phyloP scores from a whole-genome alignment of 2,888 invertebrate species.

The Chromoteleia sp. region DNA sequence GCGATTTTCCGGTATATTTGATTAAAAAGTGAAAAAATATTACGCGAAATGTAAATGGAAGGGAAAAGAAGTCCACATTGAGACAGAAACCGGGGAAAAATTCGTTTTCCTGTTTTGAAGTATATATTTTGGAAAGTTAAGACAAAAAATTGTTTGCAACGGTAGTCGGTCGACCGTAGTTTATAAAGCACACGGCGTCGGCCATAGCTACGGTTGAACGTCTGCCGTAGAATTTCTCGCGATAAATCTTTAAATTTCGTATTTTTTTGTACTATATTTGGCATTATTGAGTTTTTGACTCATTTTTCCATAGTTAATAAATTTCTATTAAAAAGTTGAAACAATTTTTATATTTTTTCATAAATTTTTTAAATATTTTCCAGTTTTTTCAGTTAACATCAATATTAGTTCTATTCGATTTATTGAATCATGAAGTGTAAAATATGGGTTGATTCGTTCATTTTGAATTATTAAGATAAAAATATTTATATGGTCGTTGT shows the following conservation, averaged over 20 bases:
- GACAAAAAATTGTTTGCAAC: constrained; percentile 80
- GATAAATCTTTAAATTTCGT: constrained; percentile 65
- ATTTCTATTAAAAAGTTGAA: too few species aligned
- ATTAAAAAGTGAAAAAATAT: too few species aligned
- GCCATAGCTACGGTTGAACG: constrained; percentile 77
- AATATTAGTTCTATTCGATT: too few species aligned
- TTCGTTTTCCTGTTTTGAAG: not conserved
- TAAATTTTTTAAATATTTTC: constrained; percentile 15
- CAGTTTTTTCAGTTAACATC: constrained; percentile 4
- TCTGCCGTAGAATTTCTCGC: constrained; percentile 74
- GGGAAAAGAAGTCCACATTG: too few species aligned
- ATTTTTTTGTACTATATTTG: not conserved
- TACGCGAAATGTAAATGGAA: too few species aligned
- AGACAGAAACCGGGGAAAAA: too few species aligned
- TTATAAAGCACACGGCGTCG: constrained; percentile 77
- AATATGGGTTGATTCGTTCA: too few species aligned
- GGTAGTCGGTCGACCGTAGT: constrained; percentile 80
- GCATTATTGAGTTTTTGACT: constrained; percentile 14
- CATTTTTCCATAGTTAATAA: not conserved
- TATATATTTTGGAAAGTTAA: constrained; percentile 85
- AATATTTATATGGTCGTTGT: too few species aligned
- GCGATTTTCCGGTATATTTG: too few species aligned
- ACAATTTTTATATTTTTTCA: not conserved
- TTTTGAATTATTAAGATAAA: too few species aligned
- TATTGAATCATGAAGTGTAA: too few species aligned